Base-by-base conservation (phyloP, 2,888 invertebrate species). In the Pandemis corylana region DNA sequence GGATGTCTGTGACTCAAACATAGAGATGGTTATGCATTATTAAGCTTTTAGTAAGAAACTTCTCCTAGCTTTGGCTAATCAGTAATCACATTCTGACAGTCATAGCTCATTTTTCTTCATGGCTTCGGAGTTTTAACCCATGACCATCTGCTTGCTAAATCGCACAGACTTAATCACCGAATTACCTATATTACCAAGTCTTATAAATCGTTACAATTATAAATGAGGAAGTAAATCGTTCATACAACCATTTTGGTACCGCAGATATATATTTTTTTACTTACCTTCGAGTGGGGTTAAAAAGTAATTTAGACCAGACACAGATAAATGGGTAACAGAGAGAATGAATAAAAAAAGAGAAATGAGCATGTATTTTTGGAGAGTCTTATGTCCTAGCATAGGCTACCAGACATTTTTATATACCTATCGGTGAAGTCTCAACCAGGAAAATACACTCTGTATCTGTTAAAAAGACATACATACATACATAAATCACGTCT, bases 231-330 rank as follows among this genome's bases (percentile, higher is more conserved):
- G 53, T 20, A 36, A 44, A 68, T 53, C 12, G n/a, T 72, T 46
- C 42, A 44, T n/a, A 42, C 46, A 15, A n/a, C 62, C 51, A 53
- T 68, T 53, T 62, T 63, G 51, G 51, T 62, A 15, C 53, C 51
- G 56, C 68, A 46, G 68, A 73, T 64, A 20, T 12, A 10, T 63
- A 15, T 68, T 49, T 53, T 64, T 56, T 64, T 46, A 56, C 46
- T 46, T 12, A 68, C 64, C 64, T 73, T 68, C 68, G 68, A 49
- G 41, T 59, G 73, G 73, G 56, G 73, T 73, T 68, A 73, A 73
- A 73, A 73, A 56, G 73, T 73, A 73, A 73, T 73, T 68, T 73
- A 68, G 68, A 56, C 44, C 64, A 68, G 73, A 64, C 73, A 42
- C 73, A 64, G 73, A 73, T 68, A 73, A 73, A 73, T 73, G 63